Base-by-base conservation (phyloP, 2,113 vertebrate genomes). In the Misgurnus anguillicaudatus region DNA sequence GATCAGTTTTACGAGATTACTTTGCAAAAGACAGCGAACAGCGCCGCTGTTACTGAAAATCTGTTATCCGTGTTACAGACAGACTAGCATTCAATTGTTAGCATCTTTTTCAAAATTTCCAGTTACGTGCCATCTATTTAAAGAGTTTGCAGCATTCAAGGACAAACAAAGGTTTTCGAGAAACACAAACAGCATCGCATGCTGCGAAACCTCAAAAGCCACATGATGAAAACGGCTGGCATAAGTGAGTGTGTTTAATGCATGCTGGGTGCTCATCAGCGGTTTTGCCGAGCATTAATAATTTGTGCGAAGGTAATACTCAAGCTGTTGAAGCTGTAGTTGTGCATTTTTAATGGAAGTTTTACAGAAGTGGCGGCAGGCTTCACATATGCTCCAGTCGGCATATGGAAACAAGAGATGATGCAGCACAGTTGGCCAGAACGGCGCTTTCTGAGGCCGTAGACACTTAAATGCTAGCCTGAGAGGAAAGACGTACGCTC, bases 321-420 rank as follows among this genome's bases (percentile, higher is more conserved):
- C 92, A 92, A 93, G 92, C 93, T 93, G 92, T 92, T 89, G 87
- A 89, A 94, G 91, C 89, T 89, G 92, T 93, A 93, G 88, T 94
- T 94, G 92, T 92, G 90, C 92, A 94, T 93, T 91, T 92, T 93
- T 92, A 93, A 94, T 94, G 91, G 92, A 91, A 90, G 83, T 92
- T 93, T 93, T 91, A 91, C 93, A 94, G 91, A 94, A 93, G 90
- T 89, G 48, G 85, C 89, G 91, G 88, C 91, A 93, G 92, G 91
- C 90, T 86, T 80, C 90, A 87, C 92, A 93, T 94, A 92, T 94
- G 92, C 88, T 87, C 88, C 83, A 75, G 83, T 86, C 87, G 87
- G 89, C 91, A 92, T 90, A 93, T 91, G 91, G 90, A 88, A 89
- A 89, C 88, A 85, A 88, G 89, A 90, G 70, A 80, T 78, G 64